These are phyloP conservation scores for Aleadryas rufinucha DNA, from an alignment of 2,113 vertebrate species.

Conservation along the genomic window DNA sequence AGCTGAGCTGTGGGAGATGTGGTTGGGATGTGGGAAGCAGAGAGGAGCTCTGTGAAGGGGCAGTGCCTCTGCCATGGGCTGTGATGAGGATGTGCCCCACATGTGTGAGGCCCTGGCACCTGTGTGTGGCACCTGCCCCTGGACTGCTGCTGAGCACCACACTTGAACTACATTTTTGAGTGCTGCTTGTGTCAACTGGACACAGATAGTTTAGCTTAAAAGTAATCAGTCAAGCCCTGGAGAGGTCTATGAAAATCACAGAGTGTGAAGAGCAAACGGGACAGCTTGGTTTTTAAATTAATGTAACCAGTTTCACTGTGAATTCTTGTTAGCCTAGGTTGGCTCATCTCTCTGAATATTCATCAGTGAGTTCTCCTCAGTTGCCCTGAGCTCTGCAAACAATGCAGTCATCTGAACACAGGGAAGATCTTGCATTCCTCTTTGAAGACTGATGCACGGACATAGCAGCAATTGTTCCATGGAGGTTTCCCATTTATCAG, in stretches of 20 bases:
- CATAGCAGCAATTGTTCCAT: neutral
- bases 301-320: neutral
- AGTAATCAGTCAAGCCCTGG: neutral
- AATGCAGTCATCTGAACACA: neutral
- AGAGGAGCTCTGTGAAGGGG: neutral
- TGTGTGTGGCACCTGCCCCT: neutral
- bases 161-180: neutral
- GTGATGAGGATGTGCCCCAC: neutral
- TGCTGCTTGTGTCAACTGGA: neutral
- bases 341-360: neutral
- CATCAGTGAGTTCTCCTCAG: neutral
- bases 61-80: neutral
- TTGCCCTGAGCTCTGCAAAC: neutral
- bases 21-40: neutral
- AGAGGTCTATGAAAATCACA: neutral
- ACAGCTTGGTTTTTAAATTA: neutral
- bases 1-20: neutral
- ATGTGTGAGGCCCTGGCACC: neutral
- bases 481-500: neutral
- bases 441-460: neutral
- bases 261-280: neutral
- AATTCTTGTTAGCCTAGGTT: neutral
- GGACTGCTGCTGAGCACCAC: rapidly evolving
- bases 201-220: neutral
- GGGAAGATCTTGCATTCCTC: neutral